A percentile compares a stretch with the other conserved stretches of the same genome.
phyloP scores from a whole-genome alignment of 2,888 invertebrate genomes.

The Macropis europaea region DNA sequence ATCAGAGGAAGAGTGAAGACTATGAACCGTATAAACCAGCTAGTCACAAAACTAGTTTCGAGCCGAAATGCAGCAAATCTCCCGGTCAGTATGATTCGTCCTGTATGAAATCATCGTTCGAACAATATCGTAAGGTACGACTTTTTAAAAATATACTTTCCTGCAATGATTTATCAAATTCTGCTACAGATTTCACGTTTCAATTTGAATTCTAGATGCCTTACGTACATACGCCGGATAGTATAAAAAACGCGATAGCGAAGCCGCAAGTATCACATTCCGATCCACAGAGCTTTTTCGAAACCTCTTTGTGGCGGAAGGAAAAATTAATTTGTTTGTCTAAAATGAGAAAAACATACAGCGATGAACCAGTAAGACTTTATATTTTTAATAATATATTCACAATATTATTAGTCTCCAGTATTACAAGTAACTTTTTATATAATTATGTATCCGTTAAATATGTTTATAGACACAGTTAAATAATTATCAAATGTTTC shows the following conservation, averaged over 20 bases:
- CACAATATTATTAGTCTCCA: not conserved
- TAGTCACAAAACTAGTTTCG: conserved; percentile 69
- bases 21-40: conserved; percentile 73
- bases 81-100: conserved; percentile 57
- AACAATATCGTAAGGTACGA: conserved; percentile 29
- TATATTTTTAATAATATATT: not conserved
- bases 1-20: conserved; percentile 55
- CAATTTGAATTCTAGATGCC: conserved; percentile 41
- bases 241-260: conserved; percentile 60
- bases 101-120: conserved; percentile 18
- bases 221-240: conserved; percentile 53
- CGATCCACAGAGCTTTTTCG: conserved; percentile 66
- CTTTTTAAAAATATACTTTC: not conserved
- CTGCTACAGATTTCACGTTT: not conserved
- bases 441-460: too few species aligned
- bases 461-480: too few species aligned
- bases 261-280: conserved; percentile 63
- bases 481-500: too few species aligned
- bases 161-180: not conserved
- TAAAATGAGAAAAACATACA: conserved; percentile 63
- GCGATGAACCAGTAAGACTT: conserved; percentile 28
- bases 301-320: conserved; percentile 70
- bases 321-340: conserved; percentile 72
- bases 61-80: conserved; percentile 65
- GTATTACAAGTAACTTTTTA: too few species aligned